Evolutionary conservation across 2,797 vertebrate genomes (phyloP).

Genomic region (Sardinella longiceps): DNA sequence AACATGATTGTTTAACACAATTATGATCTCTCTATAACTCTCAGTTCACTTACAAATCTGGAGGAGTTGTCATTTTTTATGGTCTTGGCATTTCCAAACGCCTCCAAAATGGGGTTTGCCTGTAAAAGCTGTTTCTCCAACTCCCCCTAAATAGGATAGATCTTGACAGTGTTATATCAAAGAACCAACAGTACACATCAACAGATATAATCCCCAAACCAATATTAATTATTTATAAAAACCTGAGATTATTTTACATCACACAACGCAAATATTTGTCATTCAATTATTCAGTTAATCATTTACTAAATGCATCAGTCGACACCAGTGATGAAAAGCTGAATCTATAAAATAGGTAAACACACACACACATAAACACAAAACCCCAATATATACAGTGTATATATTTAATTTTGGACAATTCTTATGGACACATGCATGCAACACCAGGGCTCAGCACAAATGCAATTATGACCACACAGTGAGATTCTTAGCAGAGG

Average conservation of each 20-base stretch:
- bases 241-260: background rate
- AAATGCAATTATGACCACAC: background rate
- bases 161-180: constrained; percentile 44
- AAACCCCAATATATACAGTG: constrained; percentile 62
- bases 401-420: constrained; percentile 52
- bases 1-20: background rate
- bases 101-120: constrained; percentile 96
- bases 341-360: background rate
- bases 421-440: background rate
- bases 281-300: background rate
- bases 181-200: background rate
- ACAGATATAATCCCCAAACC: background rate
- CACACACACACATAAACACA: background rate
- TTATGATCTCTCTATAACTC: background rate
- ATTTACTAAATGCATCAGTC: background rate
- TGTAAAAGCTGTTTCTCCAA: constrained; percentile 97
- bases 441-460: background rate
- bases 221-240: background rate
- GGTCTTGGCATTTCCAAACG: constrained; percentile 97
- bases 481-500: background rate
- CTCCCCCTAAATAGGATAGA: constrained; percentile 86
- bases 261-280: background rate
- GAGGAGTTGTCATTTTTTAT: constrained; percentile 99
- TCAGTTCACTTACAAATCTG: constrained; percentile 86
- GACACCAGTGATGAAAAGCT: background rate